phyloP scores from a whole-genome alignment of 1,140 invertebrate species.

The Alviniconcha marisindica region DNA sequence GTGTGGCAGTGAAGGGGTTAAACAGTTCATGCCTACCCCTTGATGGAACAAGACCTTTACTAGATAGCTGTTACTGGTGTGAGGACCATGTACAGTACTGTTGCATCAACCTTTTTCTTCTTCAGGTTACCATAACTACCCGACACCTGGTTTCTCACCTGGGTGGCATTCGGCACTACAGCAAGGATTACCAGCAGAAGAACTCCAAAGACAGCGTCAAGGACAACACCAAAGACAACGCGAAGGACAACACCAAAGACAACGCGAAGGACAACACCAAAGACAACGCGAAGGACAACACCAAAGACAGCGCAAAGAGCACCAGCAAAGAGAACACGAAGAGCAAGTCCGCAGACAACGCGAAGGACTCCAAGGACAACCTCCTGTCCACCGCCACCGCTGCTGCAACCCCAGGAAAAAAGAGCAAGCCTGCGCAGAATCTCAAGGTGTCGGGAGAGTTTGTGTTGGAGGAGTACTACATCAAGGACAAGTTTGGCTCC shows the following conservation, averaged over 20 bases:
- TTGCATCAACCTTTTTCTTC: too few species aligned
- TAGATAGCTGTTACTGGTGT: too few species aligned
- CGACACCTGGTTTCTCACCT: slow-evolving; percentile 79
- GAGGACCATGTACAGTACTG: too few species aligned
- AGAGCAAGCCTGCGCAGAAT: neutral
- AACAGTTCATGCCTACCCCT: too few species aligned
- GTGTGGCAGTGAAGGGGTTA: too few species aligned
- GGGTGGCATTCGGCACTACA: slow-evolving; percentile 80
- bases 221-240: neutral
- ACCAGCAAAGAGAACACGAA: too few species aligned
- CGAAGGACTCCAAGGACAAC: neutral
- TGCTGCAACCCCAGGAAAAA: neutral
- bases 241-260: neutral
- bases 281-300: neutral
- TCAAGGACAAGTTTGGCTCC: slow-evolving; percentile 75
- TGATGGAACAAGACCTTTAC: too few species aligned
- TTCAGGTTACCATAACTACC: slow-evolving; percentile 78
- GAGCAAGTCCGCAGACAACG: too few species aligned
- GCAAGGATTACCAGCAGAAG: slow-evolving; percentile 47
- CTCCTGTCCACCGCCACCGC: neutral
- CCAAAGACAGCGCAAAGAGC: neutral
- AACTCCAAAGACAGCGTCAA: neutral
- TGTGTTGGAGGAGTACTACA: slow-evolving; percentile 73
- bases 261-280: neutral
- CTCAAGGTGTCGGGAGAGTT: slow-evolving; percentile 29